Evolutionary conservation across 2,888 invertebrate genomes (phyloP), one percentile per base, ranked within the genome.

Genomic region (Horisme vitalbata): DNA sequence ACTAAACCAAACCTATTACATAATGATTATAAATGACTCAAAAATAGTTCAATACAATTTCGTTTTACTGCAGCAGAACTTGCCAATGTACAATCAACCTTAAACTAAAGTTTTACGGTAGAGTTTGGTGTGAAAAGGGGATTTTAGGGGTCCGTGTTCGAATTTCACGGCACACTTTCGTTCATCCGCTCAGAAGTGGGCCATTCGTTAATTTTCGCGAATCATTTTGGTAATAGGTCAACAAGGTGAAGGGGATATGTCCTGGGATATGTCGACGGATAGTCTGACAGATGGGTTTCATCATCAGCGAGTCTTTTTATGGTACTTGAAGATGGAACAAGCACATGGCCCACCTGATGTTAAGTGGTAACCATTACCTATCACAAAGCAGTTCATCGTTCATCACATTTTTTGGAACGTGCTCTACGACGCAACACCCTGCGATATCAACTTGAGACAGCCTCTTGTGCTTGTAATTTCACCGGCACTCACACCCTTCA

Each of bases 151-250:
- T 55, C 55, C 20, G 45, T 52, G 48, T 32, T 51, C 54, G 53
- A 62, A 56, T 59, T 62, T 57, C 36, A 63, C 63, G 75, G 60
- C 71, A 75, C 64, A 79, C 70, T 79, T 80, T 79, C 73, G 70
- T 68, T 36, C 68, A 69, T 78, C 78, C 79, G 78, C 59, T 67
- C 55, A 63, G 61, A 78, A 68, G 57, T 67, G 63, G 79, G 76
- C 57, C 79, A 64, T 65, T 75, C 59, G 74, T 75, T 73, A 68
- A 70, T 71, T 66, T 72, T 72, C 70, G 71, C 65, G 64, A 75
- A 72, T 75, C 71, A 64, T 75, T 76, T 75, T 67, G 62, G 70
- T 56, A 57, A 62, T 66, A 61, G 68, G 47, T 52, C 50, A 27
- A 28, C 15, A 36, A 30, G 35, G 39, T 33, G 15, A 35, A n/a